Conservation (phyloP, 2,113 vertebrate genomes). For the Pelusios castaneus region DNA sequence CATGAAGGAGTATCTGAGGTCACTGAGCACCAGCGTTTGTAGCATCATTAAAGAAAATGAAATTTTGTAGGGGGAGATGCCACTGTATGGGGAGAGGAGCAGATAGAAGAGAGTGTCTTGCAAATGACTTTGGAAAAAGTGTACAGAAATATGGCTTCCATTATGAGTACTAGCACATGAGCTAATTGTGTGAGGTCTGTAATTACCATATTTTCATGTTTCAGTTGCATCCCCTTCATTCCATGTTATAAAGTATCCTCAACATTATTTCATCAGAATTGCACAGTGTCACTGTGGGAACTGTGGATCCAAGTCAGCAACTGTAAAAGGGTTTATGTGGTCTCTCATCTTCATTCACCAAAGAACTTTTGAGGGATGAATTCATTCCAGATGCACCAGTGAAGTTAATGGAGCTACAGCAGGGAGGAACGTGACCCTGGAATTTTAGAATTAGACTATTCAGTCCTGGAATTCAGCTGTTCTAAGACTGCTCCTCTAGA, state of each 20-base stretch:
- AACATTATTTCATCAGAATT: constrained; percentile 54
- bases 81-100: constrained; percentile 44
- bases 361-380: neutral
- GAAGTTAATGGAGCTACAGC: neutral
- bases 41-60: constrained; percentile 49
- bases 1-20: constrained; percentile 52
- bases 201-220: constrained; percentile 63
- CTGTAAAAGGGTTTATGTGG: neutral
- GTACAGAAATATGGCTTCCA: constrained; percentile 49
- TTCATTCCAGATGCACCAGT: neutral
- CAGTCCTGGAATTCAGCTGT: accelerated
- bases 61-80: constrained; percentile 53
- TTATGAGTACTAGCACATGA: constrained; percentile 41
- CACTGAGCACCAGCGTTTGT: neutral
- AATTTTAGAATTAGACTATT: constrained; percentile 13
- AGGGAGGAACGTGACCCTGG: neutral
- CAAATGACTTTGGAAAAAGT: constrained; percentile 17
- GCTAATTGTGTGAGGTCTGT: constrained; percentile 62
- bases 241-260: constrained; percentile 48
- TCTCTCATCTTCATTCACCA: neutral
- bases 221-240: constrained; percentile 38
- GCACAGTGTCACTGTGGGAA: neutral
- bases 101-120: constrained; percentile 2
- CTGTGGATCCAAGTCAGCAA: constrained; percentile 8
- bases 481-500: neutral